Evolutionary conservation across 1,140 invertebrate genomes (phyloP), one percentile per base, ranked within the genome.

Genomic region (Drosophila suzukii): DNA sequence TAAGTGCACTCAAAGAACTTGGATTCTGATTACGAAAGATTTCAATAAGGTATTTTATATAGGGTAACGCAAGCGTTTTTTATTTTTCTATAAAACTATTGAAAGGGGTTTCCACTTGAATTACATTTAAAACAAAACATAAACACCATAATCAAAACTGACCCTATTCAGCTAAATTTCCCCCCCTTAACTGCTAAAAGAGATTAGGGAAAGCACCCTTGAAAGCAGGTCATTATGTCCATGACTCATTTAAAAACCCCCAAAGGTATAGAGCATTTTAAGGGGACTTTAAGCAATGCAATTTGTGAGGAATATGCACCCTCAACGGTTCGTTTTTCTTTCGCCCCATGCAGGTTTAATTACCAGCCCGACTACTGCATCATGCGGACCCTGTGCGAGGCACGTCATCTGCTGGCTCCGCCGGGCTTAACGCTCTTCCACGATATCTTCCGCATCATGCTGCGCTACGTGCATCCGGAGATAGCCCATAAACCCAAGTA

Each of bases 331-430:
- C n/a, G 17, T 2, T 24, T 8, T 46, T 12, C 34, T 34, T 10
- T 20, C 17, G 20, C 17, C 12, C 17, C 49, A 7, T 59, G 94
- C 46, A 94, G 94, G 65, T 94, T 95, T 54, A 85, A 74, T 62
- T 89, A 96, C 20, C 94, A 96, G 36, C 95, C 95, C 11, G 94
- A 93, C 24, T 93, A 93, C 20, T 96, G 96, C 90, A 90, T 96
- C 36, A 92, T 96, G 63, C 93, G 94, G 66, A 94, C 94, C 20
- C 94, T 96, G 55, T 96, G 96, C 77, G 96, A 96, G 82, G 93
- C 94, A 8, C 93, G 93, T 68, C 91, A 91, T 49, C 91, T 94
- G 75, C 78, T 95, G 41, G 93, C 93, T 32, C 93, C 94, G 0
- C 93, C 93, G 13, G 95, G 95, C 20, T 91, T 93, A 58, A 95